Conservation (phyloP, 2,797 vertebrate species). For the Psittacula derbiana region DNA sequence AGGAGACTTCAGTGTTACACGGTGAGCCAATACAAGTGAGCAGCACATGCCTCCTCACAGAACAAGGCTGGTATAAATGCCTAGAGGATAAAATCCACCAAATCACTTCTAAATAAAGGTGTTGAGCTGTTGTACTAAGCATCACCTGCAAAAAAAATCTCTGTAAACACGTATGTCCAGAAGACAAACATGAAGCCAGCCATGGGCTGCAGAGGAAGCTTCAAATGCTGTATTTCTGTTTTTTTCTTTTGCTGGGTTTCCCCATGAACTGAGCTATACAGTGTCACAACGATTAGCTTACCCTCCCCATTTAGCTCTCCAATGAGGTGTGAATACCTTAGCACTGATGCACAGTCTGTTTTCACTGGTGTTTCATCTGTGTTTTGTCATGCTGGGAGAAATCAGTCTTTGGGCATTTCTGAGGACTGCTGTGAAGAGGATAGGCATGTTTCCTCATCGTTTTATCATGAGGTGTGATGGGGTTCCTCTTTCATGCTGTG, state of each 20-base stretch:
- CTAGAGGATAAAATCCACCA: neutral
- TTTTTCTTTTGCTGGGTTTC: neutral
- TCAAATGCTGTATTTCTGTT: neutral
- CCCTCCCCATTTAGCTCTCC: constrained; percentile 40
- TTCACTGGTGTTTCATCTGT: neutral
- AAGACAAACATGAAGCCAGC: neutral
- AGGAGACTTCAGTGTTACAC: accelerated
- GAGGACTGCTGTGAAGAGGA: neutral
- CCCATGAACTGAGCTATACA: neutral
- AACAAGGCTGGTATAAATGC: neutral
- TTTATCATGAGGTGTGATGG: neutral
- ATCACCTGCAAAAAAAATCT: neutral
- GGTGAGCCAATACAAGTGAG: neutral
- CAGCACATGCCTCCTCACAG: neutral
- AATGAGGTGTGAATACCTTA: constrained; percentile 44
- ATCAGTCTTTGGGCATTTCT: neutral
- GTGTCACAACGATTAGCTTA: neutral
- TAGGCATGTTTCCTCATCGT: neutral
- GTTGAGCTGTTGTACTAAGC: neutral
- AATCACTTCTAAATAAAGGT: neutral
- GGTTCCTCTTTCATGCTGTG: neutral
- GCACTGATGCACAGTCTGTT: neutral
- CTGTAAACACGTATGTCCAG: neutral
- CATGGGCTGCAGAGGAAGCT: neutral
- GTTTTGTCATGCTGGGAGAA: constrained; percentile 32